Percentiles rank a stretch among this genome's conserved stretches.
These are phyloP conservation scores for Natator depressus DNA, from an alignment of 2,113 vertebrate species.

Conservation along the genomic window DNA sequence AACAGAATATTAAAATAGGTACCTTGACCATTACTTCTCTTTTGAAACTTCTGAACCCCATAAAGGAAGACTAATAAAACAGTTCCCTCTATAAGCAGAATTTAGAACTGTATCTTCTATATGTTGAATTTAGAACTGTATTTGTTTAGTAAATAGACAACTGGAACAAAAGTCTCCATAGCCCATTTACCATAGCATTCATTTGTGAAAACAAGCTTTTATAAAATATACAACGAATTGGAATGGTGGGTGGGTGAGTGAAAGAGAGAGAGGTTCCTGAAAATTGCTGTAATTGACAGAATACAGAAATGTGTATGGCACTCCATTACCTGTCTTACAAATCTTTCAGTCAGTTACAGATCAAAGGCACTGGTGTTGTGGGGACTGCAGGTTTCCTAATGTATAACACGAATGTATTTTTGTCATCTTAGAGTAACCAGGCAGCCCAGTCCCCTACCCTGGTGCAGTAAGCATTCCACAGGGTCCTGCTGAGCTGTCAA, in stretches of 20 bases:
- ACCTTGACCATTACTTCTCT: neutral
- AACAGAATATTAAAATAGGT: neutral
- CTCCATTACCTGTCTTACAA: neutral
- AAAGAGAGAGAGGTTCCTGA: neutral
- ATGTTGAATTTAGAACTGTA: neutral
- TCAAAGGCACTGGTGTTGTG: neutral
- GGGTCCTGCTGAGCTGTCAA: neutral
- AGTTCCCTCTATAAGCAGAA: neutral
- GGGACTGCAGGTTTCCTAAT: neutral
- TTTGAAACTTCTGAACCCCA: neutral
- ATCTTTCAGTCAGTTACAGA: neutral
- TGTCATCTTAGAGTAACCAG: neutral
- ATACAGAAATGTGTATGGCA: neutral
- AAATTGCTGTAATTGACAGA: neutral
- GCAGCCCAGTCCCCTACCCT: neutral
- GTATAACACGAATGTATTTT: rapidly evolving
- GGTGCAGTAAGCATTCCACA: neutral
- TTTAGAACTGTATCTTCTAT: neutral
- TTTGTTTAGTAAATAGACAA: neutral
- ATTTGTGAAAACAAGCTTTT: neutral
- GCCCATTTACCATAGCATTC: neutral
- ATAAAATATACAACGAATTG: neutral
- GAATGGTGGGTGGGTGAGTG: neutral
- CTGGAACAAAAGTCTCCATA: neutral
- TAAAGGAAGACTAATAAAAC: neutral